phyloP scores from a whole-genome alignment of 2,113 vertebrate species.

The Perognathus longimembris region DNA sequence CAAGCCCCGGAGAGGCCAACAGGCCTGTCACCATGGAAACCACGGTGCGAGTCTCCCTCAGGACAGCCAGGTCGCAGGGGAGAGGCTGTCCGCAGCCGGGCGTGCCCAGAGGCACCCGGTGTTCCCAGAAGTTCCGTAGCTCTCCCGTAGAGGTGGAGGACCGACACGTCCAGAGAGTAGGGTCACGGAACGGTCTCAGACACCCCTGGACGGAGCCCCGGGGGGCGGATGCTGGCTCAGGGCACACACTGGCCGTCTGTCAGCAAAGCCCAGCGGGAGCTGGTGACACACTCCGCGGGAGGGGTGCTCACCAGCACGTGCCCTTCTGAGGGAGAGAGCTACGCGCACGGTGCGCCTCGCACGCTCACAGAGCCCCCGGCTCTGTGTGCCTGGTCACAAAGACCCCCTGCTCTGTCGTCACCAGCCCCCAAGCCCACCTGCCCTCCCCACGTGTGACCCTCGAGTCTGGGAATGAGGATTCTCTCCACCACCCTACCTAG shows the following conservation, averaged over 20 bases:
- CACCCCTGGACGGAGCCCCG: not conserved
- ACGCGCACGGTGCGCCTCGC: too few relatives aligned
- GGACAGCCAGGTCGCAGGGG: too few relatives aligned
- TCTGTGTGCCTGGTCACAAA: too few relatives aligned
- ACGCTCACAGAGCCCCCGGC: too few relatives aligned
- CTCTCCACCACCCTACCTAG: not conserved
- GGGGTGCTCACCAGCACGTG: too few relatives aligned
- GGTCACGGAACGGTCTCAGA: not conserved
- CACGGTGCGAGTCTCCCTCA: too few relatives aligned
- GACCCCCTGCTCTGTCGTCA: not conserved
- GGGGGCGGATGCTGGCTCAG: not conserved
- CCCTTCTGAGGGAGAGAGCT: too few relatives aligned
- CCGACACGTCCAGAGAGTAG: not conserved
- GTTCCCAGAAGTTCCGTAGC: not conserved
- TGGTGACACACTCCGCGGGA: too few relatives aligned
- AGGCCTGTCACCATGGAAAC: not conserved
- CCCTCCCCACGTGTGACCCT: not conserved
- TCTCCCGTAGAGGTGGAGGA: not conserved
- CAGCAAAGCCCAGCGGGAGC: not conserved
- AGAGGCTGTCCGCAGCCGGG: not conserved
- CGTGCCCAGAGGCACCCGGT: rapidly evolving
- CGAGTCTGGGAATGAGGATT: not conserved
- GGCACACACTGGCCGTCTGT: not conserved
- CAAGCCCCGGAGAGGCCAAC: not conserved
- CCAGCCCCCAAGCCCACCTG: too few relatives aligned